These are phyloP conservation scores for Chiroxiphia lanceolata DNA, from an alignment of 2,797 vertebrate species.

Conservation along the genomic window DNA sequence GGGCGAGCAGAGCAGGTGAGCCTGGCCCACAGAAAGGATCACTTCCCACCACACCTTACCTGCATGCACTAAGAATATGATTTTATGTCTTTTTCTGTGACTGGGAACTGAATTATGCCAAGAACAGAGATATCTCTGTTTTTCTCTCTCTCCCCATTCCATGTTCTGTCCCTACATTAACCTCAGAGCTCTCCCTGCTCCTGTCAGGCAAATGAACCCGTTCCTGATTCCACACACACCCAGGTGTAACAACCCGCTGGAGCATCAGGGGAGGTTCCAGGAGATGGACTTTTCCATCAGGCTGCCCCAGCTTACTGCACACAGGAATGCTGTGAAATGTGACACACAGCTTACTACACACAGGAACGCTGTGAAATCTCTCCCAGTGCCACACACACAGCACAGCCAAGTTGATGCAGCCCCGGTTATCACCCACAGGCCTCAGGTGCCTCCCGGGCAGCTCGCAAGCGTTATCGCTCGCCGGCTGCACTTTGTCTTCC, in stretches of 20 bases:
- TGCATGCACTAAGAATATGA: accelerated
- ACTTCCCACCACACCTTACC: accelerated
- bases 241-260: neutral
- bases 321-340: accelerated
- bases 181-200: neutral
- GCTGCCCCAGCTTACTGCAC: neutral
- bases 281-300: neutral
- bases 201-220: neutral
- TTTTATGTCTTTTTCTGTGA: neutral
- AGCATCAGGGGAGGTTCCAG: neutral
- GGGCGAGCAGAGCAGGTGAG: accelerated
- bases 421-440: neutral
- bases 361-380: accelerated
- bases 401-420: neutral
- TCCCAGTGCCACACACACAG: accelerated
- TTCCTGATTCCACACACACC: neutral
- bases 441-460: accelerated
- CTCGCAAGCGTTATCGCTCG: neutral
- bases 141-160: accelerated
- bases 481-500: neutral
- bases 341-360: neutral
- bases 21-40: accelerated
- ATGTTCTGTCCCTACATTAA: accelerated
- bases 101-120: accelerated
- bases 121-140: neutral